Conservation (phyloP, 2,797 vertebrate species). For the Glossophaga mutica region DNA sequence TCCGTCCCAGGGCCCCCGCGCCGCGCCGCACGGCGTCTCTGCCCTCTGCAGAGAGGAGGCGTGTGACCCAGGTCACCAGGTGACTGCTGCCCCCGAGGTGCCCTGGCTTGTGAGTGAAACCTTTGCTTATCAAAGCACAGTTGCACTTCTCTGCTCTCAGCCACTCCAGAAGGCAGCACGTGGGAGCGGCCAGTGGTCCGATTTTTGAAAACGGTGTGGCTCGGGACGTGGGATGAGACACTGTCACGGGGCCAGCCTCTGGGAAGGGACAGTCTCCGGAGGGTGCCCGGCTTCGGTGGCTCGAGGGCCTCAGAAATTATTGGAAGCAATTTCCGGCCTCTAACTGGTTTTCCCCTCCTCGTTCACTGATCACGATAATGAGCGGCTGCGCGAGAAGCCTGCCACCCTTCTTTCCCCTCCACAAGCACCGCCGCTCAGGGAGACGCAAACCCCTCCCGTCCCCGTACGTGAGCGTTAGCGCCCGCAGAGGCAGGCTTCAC, state of each 20-base stretch:
- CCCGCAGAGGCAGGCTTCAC: not conserved
- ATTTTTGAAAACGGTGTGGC: not conserved
- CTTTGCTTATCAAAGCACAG: not conserved
- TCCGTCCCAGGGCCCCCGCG: not conserved
- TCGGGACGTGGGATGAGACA: not conserved
- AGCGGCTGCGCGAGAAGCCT: not conserved
- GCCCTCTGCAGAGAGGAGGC: not conserved
- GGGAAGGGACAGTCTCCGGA: not conserved
- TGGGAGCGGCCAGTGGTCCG: not conserved
- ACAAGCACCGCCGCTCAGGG: not conserved
- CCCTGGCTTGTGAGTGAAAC: not conserved
- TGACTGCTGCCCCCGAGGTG: not conserved
- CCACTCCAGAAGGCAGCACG: not conserved
- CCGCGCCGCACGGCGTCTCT: not conserved
- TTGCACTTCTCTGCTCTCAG: not conserved
- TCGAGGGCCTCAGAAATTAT: not conserved
- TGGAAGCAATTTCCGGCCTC: not conserved
- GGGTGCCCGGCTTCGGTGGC: not conserved
- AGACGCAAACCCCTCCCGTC: not conserved
- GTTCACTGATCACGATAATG: slow-evolving; percentile 7
- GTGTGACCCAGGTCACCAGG: not conserved
- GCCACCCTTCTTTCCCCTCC: not conserved
- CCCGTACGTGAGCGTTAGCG: not conserved
- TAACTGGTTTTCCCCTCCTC: not conserved
- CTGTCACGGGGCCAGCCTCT: not conserved